Evolutionary conservation across 1,140 invertebrate genomes (phyloP).

Genomic region (Drosophila arizonae): DNA sequence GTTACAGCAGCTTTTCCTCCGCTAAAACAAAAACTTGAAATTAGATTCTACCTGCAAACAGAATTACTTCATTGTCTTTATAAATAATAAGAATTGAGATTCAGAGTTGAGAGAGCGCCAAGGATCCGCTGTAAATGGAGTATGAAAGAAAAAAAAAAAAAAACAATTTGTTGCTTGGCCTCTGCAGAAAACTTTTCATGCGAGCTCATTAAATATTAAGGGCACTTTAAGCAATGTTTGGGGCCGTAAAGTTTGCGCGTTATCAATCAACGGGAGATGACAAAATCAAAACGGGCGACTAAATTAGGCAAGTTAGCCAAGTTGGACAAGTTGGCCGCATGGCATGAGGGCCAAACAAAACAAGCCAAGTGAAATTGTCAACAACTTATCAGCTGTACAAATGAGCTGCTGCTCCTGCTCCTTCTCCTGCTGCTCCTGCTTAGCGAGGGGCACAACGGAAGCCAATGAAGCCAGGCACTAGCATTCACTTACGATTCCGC

Average conservation of each 20-base stretch:
- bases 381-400: conserved; percentile 51
- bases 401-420: conserved; percentile 20
- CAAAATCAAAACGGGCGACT: conserved; percentile 30
- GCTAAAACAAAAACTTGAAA: too few relatives aligned
- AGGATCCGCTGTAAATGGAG: too few relatives aligned
- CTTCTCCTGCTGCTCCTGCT: conserved; percentile 5
- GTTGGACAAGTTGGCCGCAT: conserved; percentile 6
- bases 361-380: conserved; percentile 52
- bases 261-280: conserved; percentile 42
- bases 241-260: conserved; percentile 8
- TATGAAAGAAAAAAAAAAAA: too few relatives aligned
- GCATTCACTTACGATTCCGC: conserved; percentile 48
- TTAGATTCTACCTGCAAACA: too few relatives aligned
- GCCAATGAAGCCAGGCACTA: conserved; percentile 4
- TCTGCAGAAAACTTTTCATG: background rate
- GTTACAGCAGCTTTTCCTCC: too few relatives aligned
- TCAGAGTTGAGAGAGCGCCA: too few relatives aligned
- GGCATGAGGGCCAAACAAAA: conserved; percentile 10
- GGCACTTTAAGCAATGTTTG: background rate
- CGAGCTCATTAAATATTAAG: conserved; percentile 30
- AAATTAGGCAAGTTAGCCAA: conserved; percentile 46
- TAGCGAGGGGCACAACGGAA: background rate
- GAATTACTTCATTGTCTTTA: too few relatives aligned
- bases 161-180: background rate
- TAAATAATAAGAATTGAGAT: too few relatives aligned